Evolutionary conservation across 2,888 invertebrate species (phyloP).

Genomic region (Sthenelais limicola): DNA sequence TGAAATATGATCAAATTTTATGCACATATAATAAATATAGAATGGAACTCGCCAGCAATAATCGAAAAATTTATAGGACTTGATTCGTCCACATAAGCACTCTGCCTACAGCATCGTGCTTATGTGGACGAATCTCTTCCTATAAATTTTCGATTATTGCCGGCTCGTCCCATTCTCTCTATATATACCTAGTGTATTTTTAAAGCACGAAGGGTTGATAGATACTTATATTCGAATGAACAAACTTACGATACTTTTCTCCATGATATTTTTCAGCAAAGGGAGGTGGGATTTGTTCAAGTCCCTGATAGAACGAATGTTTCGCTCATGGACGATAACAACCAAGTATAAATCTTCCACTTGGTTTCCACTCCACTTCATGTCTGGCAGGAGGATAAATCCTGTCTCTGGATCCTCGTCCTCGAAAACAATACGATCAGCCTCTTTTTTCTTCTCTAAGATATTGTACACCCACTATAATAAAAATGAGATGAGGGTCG

Average conservation of each 20-base stretch:
- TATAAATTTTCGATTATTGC: no score
- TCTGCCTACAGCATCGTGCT: no score
- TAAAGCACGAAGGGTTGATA: no score
- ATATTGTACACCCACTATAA: conserved; percentile 98
- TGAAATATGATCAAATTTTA: no score
- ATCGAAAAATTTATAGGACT: no score
- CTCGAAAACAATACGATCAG: conserved; percentile 88
- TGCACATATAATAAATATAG: no score
- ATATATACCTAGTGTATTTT: no score
- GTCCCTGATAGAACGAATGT: conserved; percentile 88
- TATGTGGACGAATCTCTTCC: no score
- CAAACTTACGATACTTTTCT: conserved; percentile 80
- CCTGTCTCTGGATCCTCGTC: conserved; percentile 80
- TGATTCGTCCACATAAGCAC: no score
- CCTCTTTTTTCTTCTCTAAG: conserved; percentile 90
- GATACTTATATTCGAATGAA: no score
- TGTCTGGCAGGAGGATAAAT: conserved; percentile 88
- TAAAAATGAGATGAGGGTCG: conserved; percentile 5
- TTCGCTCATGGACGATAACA: conserved; percentile 82
- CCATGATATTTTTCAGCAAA: conserved; percentile 85
- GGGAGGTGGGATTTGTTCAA: conserved; percentile 84
- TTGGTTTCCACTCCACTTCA: conserved; percentile 93
- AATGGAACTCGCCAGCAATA: no score
- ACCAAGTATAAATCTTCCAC: conserved; percentile 87
- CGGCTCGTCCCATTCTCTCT: no score